These are phyloP conservation scores for Nyleta sp. DNA, from an alignment of 2,888 invertebrate genomes.

Conservation along the genomic window DNA sequence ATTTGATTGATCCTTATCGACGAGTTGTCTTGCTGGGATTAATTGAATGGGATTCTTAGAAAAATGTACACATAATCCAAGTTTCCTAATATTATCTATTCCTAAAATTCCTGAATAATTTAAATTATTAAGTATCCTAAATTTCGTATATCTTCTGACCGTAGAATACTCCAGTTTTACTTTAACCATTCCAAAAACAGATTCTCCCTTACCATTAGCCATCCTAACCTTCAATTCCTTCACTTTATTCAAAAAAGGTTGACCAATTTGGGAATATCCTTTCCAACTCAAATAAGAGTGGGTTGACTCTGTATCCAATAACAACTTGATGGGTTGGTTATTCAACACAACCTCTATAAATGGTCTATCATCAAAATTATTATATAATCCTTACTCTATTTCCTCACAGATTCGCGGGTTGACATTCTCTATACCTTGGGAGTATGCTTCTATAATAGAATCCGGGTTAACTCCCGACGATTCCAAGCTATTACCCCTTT, in stretches of 20 bases:
- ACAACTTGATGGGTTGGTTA: background rate
- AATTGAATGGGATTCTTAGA: too few species aligned
- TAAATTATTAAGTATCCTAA: conserved; percentile 7
- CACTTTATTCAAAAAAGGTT: background rate
- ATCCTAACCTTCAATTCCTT: background rate
- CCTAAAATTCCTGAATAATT: conserved; percentile 16
- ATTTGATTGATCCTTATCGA: background rate
- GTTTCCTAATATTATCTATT: background rate
- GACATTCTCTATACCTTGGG: too few species aligned
- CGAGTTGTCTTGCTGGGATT: background rate
- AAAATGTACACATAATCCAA: background rate
- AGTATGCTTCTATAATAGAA: too few species aligned
- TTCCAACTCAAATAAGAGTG: background rate
- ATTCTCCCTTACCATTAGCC: conserved; percentile 1
- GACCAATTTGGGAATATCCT: background rate
- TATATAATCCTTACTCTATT: too few species aligned
- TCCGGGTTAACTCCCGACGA: too few species aligned
- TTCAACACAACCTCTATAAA: background rate
- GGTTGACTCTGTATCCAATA: conserved; percentile 2
- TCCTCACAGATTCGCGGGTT: too few species aligned
- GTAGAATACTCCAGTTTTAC: background rate
- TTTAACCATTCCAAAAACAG: background rate
- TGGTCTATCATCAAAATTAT: background rate
- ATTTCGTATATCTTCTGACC: background rate
- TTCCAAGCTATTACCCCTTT: too few species aligned